These are phyloP conservation scores for Meloe dianella DNA, from an alignment of 2,888 invertebrate species.

Conservation along the genomic window DNA sequence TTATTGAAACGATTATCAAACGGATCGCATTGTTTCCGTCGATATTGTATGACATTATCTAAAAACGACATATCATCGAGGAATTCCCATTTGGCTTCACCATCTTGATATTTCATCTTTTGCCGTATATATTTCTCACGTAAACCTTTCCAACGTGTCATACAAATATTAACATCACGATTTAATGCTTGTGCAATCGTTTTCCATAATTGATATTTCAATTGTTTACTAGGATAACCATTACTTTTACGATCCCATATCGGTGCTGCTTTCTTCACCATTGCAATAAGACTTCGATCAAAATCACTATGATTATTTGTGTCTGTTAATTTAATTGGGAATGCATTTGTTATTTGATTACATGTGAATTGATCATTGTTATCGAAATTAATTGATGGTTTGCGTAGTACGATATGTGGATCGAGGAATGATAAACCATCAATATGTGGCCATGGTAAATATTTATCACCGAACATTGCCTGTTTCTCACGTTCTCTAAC, in stretches of 20 bases:
- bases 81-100: constrained; percentile 48
- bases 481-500: constrained; percentile 46
- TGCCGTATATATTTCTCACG: constrained; percentile 51
- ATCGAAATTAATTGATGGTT: constrained; percentile 32
- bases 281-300: constrained; percentile 41
- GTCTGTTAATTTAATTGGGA: constrained; percentile 19
- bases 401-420: constrained; percentile 43
- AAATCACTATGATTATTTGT: constrained; percentile 37
- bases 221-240: constrained; percentile 45
- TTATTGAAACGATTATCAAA: not conserved
- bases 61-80: constrained; percentile 47
- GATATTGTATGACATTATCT: constrained; percentile 49
- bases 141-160: constrained; percentile 49
- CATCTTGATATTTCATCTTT: constrained; percentile 46
- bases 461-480: constrained; percentile 37
- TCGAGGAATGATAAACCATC: constrained; percentile 44
- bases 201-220: constrained; percentile 47
- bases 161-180: constrained; percentile 43
- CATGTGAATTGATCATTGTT: constrained; percentile 17
- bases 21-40: constrained; percentile 39
- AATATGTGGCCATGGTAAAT: constrained; percentile 43
- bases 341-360: constrained; percentile 1
- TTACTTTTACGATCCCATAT: constrained; percentile 49
- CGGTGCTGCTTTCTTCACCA: constrained; percentile 45
- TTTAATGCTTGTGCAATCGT: constrained; percentile 42